Evolutionary conservation across 2,888 invertebrate species (phyloP).

Genomic region (Euzetes globulus): DNA sequence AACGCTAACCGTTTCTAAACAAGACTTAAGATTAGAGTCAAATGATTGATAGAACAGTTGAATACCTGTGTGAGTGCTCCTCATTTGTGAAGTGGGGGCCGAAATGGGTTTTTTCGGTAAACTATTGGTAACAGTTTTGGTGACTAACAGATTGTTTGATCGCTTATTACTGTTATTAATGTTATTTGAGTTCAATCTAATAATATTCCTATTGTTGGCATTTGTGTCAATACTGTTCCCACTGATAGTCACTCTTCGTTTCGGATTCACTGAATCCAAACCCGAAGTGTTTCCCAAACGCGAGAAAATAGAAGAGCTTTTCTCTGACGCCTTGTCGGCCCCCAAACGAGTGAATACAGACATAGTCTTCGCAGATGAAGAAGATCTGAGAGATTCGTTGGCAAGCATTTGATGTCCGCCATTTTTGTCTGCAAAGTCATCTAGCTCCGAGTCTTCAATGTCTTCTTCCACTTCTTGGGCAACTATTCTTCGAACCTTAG

Average conservation of each 20-base stretch:
- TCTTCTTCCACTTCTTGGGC: neutral
- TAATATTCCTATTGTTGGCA: neutral
- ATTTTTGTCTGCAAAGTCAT: neutral
- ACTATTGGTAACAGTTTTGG: neutral
- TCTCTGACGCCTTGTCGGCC: neutral
- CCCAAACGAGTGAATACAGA: conserved; percentile 2
- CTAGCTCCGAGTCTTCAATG: neutral
- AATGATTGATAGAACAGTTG: neutral
- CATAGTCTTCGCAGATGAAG: neutral
- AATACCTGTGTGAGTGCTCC: neutral
- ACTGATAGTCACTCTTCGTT: conserved; percentile 11
- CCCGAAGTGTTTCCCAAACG: conserved; percentile 5
- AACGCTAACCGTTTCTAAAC: conserved; percentile 4
- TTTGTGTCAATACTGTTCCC: conserved; percentile 7
- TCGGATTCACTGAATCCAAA: neutral
- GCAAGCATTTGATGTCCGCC: neutral
- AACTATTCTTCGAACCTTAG: neutral
- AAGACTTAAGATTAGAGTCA: neutral
- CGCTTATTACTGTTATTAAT: neutral
- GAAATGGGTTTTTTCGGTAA: neutral
- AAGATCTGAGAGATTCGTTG: neutral
- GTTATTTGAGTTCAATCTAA: neutral
- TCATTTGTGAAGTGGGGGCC: conserved; percentile 1
- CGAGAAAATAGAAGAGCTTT: neutral
- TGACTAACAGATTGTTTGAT: neutral